These are phyloP conservation scores for Thymelicus lineola DNA, from an alignment of 2,888 invertebrate genomes.

Conservation along the genomic window DNA sequence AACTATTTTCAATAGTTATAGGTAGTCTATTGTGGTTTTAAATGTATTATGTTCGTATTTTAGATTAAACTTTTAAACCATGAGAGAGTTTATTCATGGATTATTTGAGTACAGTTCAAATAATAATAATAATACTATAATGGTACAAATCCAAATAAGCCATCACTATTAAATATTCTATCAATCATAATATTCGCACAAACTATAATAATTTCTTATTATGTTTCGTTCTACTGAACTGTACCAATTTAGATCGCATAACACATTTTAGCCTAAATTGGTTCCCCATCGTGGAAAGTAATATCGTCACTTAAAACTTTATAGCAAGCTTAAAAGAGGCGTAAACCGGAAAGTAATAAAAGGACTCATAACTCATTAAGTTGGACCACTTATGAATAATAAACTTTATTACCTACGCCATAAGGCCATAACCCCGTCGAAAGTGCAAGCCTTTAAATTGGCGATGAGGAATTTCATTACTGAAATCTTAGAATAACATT, in stretches of 20 bases:
- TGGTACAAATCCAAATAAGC: too few species aligned
- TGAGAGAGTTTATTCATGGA: too few species aligned
- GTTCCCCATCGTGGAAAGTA: conserved; percentile 12
- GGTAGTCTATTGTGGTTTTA: too few species aligned
- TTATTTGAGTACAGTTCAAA: too few species aligned
- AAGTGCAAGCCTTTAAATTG: conserved; percentile 32
- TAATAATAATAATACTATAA: too few species aligned
- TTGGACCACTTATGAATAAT: conserved; percentile 37
- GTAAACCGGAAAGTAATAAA: conserved; percentile 34
- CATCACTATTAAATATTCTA: too few species aligned
- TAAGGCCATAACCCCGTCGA: conserved; percentile 26
- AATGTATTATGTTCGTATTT: too few species aligned
- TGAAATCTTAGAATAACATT: too few species aligned
- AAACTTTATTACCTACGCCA: conserved; percentile 33
- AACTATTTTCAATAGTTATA: too few species aligned
- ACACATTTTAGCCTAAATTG: conserved; percentile 7
- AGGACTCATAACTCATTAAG: conserved; percentile 35
- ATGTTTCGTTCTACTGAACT: neutral
- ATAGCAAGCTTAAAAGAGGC: conserved; percentile 27
- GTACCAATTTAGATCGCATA: neutral
- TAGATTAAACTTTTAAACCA: too few species aligned
- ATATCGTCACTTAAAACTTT: conserved; percentile 36
- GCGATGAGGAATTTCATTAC: conserved; percentile 31
- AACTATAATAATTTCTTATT: neutral
- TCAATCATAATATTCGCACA: too few species aligned